Percentiles rank a stretch among this genome's conserved stretches.
These are phyloP conservation scores for Melikaiella ostensackeni DNA, from an alignment of 2,888 invertebrate genomes.

Conservation along the genomic window DNA sequence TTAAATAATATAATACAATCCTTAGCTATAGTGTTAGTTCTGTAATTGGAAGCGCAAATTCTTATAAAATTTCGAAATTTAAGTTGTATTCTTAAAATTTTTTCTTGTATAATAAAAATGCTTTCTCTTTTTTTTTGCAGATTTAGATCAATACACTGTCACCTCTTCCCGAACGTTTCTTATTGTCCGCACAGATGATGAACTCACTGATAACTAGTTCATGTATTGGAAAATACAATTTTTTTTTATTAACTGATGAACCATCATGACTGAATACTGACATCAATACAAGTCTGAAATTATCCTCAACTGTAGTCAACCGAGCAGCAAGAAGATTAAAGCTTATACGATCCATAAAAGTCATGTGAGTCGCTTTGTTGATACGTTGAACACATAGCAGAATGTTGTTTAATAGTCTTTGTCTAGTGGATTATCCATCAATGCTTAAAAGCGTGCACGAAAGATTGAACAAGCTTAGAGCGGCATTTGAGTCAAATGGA, in stretches of 20 bases:
- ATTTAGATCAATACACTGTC: slow-evolving; percentile 93
- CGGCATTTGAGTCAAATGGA: background rate
- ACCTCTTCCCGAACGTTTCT: slow-evolving; percentile 90
- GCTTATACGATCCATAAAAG: slow-evolving; percentile 23
- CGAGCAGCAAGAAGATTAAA: slow-evolving; percentile 15
- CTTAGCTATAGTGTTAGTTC: no score
- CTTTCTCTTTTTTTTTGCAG: slow-evolving; percentile 76
- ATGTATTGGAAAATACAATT: slow-evolving; percentile 12
- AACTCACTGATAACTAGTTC: slow-evolving; percentile 38
- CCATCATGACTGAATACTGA: slow-evolving; percentile 41
- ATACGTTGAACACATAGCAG: slow-evolving; percentile 18
- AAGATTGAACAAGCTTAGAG: slow-evolving; percentile 7
- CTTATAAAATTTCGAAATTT: no score
- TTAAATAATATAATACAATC: no score
- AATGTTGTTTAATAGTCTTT: slow-evolving; percentile 21
- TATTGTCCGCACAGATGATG: slow-evolving; percentile 84
- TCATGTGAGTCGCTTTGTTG: slow-evolving; percentile 15
- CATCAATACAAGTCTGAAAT: slow-evolving; percentile 11
- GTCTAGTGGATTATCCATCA: background rate
- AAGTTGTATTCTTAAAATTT: no score
- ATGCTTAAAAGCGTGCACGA: slow-evolving; percentile 10
- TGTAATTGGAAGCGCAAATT: no score
- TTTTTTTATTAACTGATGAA: slow-evolving; percentile 46
- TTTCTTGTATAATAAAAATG: background rate
- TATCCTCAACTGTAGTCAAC: slow-evolving; percentile 11